These are phyloP conservation scores for Sinocyclocheilus anophthalmus DNA, from an alignment of 2,113 vertebrate species.

Conservation along the genomic window DNA sequence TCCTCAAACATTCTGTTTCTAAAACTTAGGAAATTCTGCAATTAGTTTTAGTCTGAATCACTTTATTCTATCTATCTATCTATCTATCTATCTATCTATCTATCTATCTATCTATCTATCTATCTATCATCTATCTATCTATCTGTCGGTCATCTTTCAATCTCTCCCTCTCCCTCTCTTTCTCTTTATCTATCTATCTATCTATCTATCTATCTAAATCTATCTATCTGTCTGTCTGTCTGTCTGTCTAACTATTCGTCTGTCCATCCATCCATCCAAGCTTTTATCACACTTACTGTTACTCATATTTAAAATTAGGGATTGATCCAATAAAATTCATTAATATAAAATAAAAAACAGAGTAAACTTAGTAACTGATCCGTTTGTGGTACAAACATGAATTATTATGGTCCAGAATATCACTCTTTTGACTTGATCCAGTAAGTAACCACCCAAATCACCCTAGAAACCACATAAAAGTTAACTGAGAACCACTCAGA, in stretches of 20 bases:
- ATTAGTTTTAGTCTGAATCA: too few species aligned
- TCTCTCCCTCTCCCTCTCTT: too few species aligned
- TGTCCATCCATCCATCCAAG: not conserved
- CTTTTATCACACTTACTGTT: not conserved
- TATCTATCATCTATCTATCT: not conserved
- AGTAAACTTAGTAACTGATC: not conserved
- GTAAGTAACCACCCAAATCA: not conserved
- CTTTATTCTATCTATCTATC: not conserved
- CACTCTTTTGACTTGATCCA: not conserved
- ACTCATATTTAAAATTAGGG: not conserved
- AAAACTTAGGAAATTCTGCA: too few species aligned
- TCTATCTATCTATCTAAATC: too few species aligned
- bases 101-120: not conserved
- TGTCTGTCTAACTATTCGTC: not conserved
- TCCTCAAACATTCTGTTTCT: not conserved
- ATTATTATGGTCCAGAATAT: not conserved
- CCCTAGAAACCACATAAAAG: not conserved
- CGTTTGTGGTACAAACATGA: too few species aligned
- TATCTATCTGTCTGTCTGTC: too few species aligned
- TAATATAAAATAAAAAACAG: not conserved
- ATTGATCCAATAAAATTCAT: not conserved
- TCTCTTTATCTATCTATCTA: not conserved
- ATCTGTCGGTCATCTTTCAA: too few species aligned
- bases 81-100: not conserved
- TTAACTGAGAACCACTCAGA: not conserved